Conservation (phyloP, 64 coral and sea anemone genomes). For the Stichodactyla helianthus region DNA sequence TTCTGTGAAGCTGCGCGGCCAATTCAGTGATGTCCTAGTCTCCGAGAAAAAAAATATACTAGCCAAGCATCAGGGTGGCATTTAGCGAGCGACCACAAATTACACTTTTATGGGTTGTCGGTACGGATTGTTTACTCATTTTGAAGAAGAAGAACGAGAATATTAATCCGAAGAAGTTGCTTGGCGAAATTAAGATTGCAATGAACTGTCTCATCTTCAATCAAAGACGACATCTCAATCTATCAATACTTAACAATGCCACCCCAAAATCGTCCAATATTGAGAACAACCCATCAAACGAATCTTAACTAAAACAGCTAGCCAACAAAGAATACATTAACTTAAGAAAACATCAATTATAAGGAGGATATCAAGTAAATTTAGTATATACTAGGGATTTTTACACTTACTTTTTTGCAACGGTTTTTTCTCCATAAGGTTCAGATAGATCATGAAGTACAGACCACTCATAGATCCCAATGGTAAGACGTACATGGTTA, state of each 20-base stretch:
- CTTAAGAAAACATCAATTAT: not conserved
- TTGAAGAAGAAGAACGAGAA: not conserved
- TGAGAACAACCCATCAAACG: not conserved
- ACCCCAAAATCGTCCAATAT: not conserved
- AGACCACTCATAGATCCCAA: constrained; percentile 32
- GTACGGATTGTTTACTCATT: not conserved
- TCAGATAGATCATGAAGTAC: constrained; percentile 60
- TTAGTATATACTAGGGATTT: not conserved
- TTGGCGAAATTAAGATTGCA: not conserved
- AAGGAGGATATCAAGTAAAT: not conserved
- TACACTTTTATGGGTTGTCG: not conserved
- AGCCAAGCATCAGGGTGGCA: not conserved
- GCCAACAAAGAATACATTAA: not conserved
- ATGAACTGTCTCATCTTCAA: not conserved
- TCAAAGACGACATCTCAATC: not conserved
- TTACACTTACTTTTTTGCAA: constrained; percentile 19
- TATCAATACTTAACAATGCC: not conserved
- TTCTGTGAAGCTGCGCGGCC: too few relatives aligned
- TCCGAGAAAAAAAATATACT: too few relatives aligned
- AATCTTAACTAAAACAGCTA: not conserved
- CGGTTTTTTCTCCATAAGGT: constrained; percentile 28
- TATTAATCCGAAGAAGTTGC: not conserved
- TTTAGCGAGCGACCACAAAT: not conserved
- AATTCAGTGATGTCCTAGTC: too few relatives aligned
- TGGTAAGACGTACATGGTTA: constrained; percentile 35